Evolutionary conservation across 2,888 invertebrate genomes (phyloP).

Genomic region (Chironomus riparius): DNA sequence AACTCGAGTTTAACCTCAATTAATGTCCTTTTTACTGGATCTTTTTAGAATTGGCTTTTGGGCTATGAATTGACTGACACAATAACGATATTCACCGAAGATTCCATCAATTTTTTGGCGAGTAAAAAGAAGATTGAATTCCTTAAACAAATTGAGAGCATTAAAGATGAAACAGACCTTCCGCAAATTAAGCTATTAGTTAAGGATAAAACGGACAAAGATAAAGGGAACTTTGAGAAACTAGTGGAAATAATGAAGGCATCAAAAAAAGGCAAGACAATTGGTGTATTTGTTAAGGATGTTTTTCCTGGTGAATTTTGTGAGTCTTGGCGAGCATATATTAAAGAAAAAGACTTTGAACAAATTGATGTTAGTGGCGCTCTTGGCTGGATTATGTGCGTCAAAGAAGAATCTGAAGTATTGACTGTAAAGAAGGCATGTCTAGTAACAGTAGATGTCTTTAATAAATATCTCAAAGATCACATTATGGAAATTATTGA

Average conservation of each 20-base stretch:
- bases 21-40: background rate
- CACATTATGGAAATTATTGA: constrained; percentile 99
- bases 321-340: constrained; percentile 74
- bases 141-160: constrained; percentile 76
- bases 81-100: constrained; percentile 80
- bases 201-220: constrained; percentile 89
- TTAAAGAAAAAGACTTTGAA: constrained; percentile 72
- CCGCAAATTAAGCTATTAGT: constrained; percentile 69
- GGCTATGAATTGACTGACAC: constrained; percentile 96
- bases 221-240: constrained; percentile 78
- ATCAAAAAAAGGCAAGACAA: constrained; percentile 77
- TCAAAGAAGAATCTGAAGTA: constrained; percentile 91
- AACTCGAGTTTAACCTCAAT: background rate
- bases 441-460: constrained; percentile 86
- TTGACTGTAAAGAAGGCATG: constrained; percentile 86
- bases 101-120: constrained; percentile 79
- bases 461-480: constrained; percentile 91
- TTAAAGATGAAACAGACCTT: constrained; percentile 67
- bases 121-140: constrained; percentile 99
- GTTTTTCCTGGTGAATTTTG: constrained; percentile 89
- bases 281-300: constrained; percentile 90
- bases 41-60: constrained; percentile 80
- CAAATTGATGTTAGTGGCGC: constrained; percentile 78
- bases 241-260: constrained; percentile 70
- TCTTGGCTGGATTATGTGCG: constrained; percentile 79